phyloP scores from a whole-genome alignment of 1,140 invertebrate genomes.

The Brachionus asplanchnoidis region DNA sequence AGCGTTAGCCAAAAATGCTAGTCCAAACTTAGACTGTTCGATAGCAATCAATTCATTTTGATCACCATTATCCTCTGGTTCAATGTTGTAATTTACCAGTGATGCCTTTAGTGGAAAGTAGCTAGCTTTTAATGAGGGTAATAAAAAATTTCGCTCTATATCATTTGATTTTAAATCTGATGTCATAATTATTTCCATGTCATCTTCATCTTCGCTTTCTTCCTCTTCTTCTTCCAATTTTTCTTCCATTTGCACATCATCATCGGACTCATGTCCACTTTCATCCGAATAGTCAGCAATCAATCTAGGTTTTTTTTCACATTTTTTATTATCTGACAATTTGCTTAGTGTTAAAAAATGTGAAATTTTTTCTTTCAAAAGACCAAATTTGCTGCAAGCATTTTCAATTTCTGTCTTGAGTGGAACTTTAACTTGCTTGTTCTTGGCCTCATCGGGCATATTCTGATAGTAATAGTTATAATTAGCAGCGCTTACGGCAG shows the following conservation, averaged over 20 bases:
- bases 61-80: not conserved
- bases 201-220: constrained; percentile 20
- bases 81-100: not conserved
- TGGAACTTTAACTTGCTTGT: not conserved
- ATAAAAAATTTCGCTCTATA: not conserved
- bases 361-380: constrained; percentile 26
- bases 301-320: not conserved
- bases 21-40: constrained; percentile 19
- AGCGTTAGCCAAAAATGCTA: not conserved
- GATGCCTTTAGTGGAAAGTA: constrained; percentile 25
- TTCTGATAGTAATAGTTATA: constrained; percentile 18
- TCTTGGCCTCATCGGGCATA: not conserved
- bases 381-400: constrained; percentile 7
- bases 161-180: not conserved
- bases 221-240: constrained; percentile 17
- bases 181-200: constrained; percentile 24
- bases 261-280: not conserved
- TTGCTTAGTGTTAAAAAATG: constrained; percentile 15
- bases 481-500: not conserved
- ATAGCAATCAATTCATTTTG: constrained; percentile 12
- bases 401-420: constrained; percentile 31
- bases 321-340: not conserved
- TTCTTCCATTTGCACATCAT: not conserved
- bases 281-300: not conserved
- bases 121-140: constrained; percentile 7